Evolutionary conservation across 2,113 vertebrate genomes (phyloP).

Genomic region (Tetrao urogallus): DNA sequence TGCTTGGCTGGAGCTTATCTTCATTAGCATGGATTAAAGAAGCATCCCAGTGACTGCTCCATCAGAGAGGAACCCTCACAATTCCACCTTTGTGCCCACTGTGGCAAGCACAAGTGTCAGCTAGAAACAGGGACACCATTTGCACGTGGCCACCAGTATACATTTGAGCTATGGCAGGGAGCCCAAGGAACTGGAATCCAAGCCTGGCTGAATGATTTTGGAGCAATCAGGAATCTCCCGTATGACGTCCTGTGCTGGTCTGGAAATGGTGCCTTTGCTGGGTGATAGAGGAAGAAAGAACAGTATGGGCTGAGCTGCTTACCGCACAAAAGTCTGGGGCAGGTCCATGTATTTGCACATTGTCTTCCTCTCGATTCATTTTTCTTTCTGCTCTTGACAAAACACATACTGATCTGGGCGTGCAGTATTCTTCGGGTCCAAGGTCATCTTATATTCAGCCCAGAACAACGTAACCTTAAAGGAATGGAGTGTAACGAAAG

Average conservation of each 20-base stretch:
- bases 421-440: background rate
- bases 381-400: background rate
- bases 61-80: background rate
- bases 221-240: background rate
- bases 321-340: background rate
- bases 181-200: background rate
- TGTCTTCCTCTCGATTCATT: background rate
- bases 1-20: background rate
- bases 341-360: constrained; percentile 10
- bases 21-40: background rate
- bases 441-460: constrained; percentile 36
- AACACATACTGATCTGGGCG: background rate
- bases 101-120: background rate
- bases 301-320: background rate
- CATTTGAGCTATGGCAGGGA: background rate
- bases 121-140: background rate
- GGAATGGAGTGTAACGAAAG: background rate
- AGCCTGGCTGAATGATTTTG: background rate
- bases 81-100: background rate
- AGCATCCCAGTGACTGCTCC: background rate
- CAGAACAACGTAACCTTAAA: constrained; percentile 3
- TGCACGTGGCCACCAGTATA: background rate
- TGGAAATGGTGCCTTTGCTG: background rate
- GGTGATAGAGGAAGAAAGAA: background rate
- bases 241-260: background rate